Evolutionary conservation across 2,888 invertebrate species (phyloP).

Genomic region (Rhynchonema sp.): DNA sequence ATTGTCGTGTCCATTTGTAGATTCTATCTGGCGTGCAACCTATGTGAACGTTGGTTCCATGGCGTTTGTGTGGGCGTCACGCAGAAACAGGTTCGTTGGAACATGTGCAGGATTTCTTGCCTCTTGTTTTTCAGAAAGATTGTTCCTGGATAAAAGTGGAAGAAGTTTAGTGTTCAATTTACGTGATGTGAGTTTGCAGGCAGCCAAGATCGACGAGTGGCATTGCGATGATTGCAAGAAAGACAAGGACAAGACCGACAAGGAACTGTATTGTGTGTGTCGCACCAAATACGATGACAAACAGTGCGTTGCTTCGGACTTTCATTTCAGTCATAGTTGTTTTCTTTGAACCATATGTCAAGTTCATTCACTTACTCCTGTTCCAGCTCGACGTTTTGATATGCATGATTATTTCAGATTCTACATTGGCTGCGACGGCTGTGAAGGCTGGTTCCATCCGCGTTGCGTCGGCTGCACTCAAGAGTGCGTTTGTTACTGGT

Average conservation of each 20-base stretch:
- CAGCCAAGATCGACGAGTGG: constrained; percentile 62
- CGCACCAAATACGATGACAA: constrained; percentile 89
- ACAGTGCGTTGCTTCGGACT: constrained; percentile 45
- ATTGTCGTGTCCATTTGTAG: constrained; percentile 32
- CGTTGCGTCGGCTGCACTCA: constrained; percentile 59
- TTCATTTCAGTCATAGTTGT: too few relatives aligned
- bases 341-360: too few relatives aligned
- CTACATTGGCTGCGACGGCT: constrained; percentile 94
- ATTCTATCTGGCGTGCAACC: constrained; percentile 90
- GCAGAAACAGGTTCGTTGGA: too few relatives aligned
- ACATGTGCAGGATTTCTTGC: too few relatives aligned
- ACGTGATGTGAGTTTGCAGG: too few relatives aligned
- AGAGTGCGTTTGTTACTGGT: constrained; percentile 15
- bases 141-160: too few relatives aligned
- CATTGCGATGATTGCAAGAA: constrained; percentile 34
- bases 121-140: too few relatives aligned
- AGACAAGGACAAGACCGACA: constrained; percentile 46
- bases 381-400: too few relatives aligned
- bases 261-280: constrained; percentile 86
- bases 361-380: too few relatives aligned
- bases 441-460: constrained; percentile 98
- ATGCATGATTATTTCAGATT: constrained; percentile 49
- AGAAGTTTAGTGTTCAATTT: too few relatives aligned
- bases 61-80: constrained; percentile 85
- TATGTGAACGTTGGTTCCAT: constrained; percentile 96